These are phyloP conservation scores for Drosophila melanogaster DNA, from an alignment of 1,140 invertebrate species.

Conservation along the genomic window DNA sequence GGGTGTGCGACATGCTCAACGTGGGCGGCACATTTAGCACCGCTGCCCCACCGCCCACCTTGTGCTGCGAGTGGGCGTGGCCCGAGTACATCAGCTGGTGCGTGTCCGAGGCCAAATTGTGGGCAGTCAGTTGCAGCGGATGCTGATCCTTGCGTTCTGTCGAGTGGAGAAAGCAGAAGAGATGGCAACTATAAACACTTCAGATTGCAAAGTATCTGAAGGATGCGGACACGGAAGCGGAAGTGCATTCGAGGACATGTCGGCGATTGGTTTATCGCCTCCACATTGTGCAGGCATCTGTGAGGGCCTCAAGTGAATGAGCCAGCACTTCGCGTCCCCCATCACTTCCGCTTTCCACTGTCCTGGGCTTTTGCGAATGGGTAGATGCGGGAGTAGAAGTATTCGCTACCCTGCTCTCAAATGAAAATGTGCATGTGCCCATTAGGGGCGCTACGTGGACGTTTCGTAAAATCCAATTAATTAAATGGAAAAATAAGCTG, in stretches of 20 bases:
- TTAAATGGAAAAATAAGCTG: neutral
- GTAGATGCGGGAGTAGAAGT: slow-evolving; percentile 2
- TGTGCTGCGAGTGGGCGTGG: slow-evolving; percentile 32
- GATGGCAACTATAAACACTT: slow-evolving; percentile 41
- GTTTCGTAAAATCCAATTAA: neutral
- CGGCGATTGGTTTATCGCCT: slow-evolving; percentile 61
- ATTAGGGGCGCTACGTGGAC: neutral
- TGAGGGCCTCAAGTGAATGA: slow-evolving; percentile 37
- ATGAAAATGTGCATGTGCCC: slow-evolving; percentile 2
- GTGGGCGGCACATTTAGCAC: slow-evolving; percentile 76
- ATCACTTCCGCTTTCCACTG: slow-evolving; percentile 39
- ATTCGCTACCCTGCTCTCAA: slow-evolving; percentile 9
- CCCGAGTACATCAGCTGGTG: slow-evolving; percentile 59
- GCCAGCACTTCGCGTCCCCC: slow-evolving; percentile 20
- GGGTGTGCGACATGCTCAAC: slow-evolving; percentile 71
- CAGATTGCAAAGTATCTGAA: slow-evolving; percentile 36
- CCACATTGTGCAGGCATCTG: slow-evolving; percentile 58
- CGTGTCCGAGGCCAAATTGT: slow-evolving; percentile 71
- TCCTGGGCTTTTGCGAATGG: slow-evolving; percentile 23
- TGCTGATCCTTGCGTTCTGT: slow-evolving; percentile 80
- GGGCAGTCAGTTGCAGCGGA: slow-evolving; percentile 70
- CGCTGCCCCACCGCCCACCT: slow-evolving; percentile 25
- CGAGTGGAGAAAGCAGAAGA: slow-evolving; percentile 2
- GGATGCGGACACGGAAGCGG: slow-evolving; percentile 56
- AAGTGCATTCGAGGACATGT: slow-evolving; percentile 63